phyloP scores from a whole-genome alignment of 2,888 invertebrate genomes.

The Halictus ligatus region DNA sequence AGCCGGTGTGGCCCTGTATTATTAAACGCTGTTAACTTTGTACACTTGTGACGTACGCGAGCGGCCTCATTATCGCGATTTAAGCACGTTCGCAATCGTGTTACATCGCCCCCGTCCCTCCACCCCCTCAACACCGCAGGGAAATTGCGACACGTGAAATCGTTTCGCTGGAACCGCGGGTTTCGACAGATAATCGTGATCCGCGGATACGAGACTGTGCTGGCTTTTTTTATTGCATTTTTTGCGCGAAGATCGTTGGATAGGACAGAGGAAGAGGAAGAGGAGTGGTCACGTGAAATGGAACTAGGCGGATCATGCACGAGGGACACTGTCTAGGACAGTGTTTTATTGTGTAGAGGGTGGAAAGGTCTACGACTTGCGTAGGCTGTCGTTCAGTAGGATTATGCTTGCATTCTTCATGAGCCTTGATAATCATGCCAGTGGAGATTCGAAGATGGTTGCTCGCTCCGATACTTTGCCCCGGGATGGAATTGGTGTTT shows the following conservation, averaged over 20 bases:
- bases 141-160: conserved; percentile 54
- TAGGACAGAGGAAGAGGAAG: conserved; percentile 17
- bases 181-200: conserved; percentile 65
- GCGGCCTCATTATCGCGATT: conserved; percentile 64
- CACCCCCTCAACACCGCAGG: neutral
- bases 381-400: no score
- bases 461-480: no score
- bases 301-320: conserved; percentile 11
- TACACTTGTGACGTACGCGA: conserved; percentile 63
- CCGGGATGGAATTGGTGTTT: no score
- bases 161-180: conserved; percentile 57
- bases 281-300: conserved; percentile 12
- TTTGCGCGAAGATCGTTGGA: conserved; percentile 2
- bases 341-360: neutral
- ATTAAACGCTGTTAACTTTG: conserved; percentile 71
- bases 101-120: conserved; percentile 26
- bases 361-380: neutral
- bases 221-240: neutral
- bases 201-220: conserved; percentile 25
- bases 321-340: neutral
- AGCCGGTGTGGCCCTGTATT: conserved; percentile 47
- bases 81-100: conserved; percentile 66
- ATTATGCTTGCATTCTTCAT: no score
- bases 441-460: no score
- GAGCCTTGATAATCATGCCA: no score